These are phyloP conservation scores for Drosophila demipolita DNA, from an alignment of 2,888 invertebrate species.

Conservation along the genomic window DNA sequence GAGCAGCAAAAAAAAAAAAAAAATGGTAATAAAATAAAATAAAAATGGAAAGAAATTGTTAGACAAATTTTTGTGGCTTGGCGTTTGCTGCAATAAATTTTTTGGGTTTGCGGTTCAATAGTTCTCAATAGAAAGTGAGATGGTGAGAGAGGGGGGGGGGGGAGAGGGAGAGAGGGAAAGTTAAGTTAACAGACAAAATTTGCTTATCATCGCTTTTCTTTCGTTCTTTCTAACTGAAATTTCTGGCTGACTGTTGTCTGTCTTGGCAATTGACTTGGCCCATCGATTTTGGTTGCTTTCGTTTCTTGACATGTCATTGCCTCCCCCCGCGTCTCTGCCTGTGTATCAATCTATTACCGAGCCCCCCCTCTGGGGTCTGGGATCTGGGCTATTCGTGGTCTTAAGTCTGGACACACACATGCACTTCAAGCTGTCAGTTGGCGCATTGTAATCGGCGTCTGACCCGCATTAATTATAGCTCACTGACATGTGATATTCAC, in stretches of 20 bases:
- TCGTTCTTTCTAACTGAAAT: slow-evolving; percentile 34
- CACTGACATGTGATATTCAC: slow-evolving; percentile 80
- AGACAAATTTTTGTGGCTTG: slow-evolving; percentile 75
- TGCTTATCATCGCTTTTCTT: slow-evolving; percentile 75
- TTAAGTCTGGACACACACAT: slow-evolving; percentile 54
- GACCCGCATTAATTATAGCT: slow-evolving; percentile 81
- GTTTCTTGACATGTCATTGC: slow-evolving; percentile 74
- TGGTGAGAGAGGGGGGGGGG: background rate
- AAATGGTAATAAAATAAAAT: slow-evolving; percentile 15
- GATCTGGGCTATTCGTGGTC: slow-evolving; percentile 9
- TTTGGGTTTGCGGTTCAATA: slow-evolving; percentile 55
- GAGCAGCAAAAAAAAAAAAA: slow-evolving; percentile 15
- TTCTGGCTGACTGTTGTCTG: slow-evolving; percentile 12
- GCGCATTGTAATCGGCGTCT: slow-evolving; percentile 81
- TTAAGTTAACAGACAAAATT: slow-evolving; percentile 40
- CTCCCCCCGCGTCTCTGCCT: slow-evolving; percentile 7
- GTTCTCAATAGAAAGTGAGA: slow-evolving; percentile 66
- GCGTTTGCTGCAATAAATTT: slow-evolving; percentile 71
- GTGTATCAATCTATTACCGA: background rate
- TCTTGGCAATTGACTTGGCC: slow-evolving; percentile 61
- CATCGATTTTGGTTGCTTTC: slow-evolving; percentile 52
- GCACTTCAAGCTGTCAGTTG: slow-evolving; percentile 77
- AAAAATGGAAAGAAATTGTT: slow-evolving; percentile 48
- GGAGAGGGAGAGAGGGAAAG: background rate
- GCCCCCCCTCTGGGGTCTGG: background rate